Evolutionary conservation across 30 jellyfish, hydroid and myxozoan species (phyloP), one percentile per base, ranked within the genome.

Genomic region (Chironex yamaguchii): DNA sequence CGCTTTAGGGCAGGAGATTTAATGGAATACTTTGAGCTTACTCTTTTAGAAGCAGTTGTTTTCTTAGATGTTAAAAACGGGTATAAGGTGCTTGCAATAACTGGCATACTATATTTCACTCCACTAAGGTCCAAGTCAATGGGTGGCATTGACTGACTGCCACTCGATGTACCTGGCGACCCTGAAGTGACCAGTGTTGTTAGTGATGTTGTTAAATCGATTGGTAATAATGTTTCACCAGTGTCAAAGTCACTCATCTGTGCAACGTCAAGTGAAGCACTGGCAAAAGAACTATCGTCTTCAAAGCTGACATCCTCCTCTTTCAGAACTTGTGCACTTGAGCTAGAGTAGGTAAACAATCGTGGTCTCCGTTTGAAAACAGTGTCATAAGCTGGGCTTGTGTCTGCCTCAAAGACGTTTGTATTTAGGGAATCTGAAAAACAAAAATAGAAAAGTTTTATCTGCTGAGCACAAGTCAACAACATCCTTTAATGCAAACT

Each of bases 301-400:
- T 64, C 87, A 13, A 27, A 85, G 1, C 33, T 4, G 62, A 95
- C 34, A 29, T 87, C 96, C 81, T 95, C 97, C 70, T 95, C 99
- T 2, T 86, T 69, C 4, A 79, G 84, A 2, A 90, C 73, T 13
- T 85, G 90, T 4, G 81, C 77, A 0, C 36, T 24, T 17, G 97
- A 49, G 0, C 69, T 67, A 0, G 97, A 71, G 50, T 85, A 89
- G 32, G 92, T 87, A 83, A 75, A 85, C 6, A 88, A 90, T 58
- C 96, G 82, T 1, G 99, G 97, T 13, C 97, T 94, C 3, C 93
- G 81, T 32, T 85, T 84, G 86, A 84, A 95, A 22, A 95, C 99
- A 23, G 87, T 58, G 48, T 95, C 97, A 75, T 66, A 95, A 6
- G 99, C 79, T 3, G 99, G 95, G 12, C 92, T 76, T n/a, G 76